Conservation (phyloP, 2,113 vertebrate species). For the Sceloporus tristichus region DNA sequence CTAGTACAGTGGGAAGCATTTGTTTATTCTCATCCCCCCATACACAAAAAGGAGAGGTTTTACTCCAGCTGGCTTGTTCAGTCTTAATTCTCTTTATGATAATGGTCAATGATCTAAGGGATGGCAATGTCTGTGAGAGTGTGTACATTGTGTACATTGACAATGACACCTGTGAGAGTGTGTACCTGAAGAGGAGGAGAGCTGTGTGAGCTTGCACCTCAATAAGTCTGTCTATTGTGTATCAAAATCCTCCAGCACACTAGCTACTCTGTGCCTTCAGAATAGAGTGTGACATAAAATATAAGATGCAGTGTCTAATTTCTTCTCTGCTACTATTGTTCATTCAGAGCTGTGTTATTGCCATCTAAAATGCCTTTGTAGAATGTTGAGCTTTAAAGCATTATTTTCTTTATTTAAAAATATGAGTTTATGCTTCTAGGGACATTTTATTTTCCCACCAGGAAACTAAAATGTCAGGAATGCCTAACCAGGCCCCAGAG, state of each 20-base stretch:
- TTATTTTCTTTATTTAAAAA: conserved; percentile 13
- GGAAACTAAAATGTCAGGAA: conserved; percentile 4
- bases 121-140: neutral
- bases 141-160: too few relatives aligned
- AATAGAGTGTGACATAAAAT: neutral
- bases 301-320: neutral
- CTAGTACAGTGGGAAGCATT: too few relatives aligned
- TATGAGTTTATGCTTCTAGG: neutral
- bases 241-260: neutral
- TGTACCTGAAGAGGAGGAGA: neutral
- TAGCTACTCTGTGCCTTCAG: neutral
- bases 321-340: neutral
- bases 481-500: neutral
- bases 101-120: neutral
- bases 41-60: too few relatives aligned
- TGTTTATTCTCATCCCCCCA: too few relatives aligned
- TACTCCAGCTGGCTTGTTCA: too few relatives aligned
- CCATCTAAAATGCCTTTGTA: neutral
- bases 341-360: neutral
- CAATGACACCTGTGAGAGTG: too few relatives aligned
- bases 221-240: neutral
- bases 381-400: neutral
- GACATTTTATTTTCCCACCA: neutral
- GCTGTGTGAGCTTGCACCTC: neutral
- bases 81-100: neutral